These are phyloP conservation scores for Cisticola juncidis DNA, from an alignment of 2,113 vertebrate genomes.

Conservation along the genomic window DNA sequence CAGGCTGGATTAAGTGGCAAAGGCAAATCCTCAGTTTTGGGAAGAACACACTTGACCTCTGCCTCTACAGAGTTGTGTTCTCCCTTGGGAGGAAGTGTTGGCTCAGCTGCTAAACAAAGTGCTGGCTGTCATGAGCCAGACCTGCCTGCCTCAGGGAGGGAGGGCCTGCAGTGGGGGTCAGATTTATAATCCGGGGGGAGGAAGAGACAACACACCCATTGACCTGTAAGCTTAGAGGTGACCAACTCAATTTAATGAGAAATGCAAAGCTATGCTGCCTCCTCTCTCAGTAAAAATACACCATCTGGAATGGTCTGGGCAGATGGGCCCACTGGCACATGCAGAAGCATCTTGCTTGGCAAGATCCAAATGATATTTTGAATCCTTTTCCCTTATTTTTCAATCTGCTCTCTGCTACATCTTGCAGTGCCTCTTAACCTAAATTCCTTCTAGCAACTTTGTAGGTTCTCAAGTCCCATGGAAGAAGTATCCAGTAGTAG, in stretches of 20 bases:
- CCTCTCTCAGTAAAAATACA: background rate
- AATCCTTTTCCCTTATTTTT: background rate
- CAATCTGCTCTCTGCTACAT: background rate
- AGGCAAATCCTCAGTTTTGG: constrained; percentile 28
- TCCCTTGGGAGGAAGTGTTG: constrained; percentile 57
- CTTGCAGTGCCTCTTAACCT: background rate
- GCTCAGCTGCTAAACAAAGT: background rate
- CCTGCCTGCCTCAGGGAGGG: background rate
- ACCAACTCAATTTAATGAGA: constrained; percentile 20
- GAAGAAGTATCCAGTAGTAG: background rate
- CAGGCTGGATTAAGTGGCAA: constrained; percentile 38
- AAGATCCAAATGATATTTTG: background rate
- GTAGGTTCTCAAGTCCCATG: background rate
- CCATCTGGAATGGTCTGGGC: background rate
- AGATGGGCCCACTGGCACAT: background rate
- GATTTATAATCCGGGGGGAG: background rate
- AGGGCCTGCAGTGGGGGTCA: background rate
- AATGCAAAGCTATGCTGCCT: background rate
- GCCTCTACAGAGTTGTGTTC: background rate
- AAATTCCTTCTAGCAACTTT: background rate
- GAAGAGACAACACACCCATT: background rate
- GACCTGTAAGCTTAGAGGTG: background rate
- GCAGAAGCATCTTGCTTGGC: background rate
- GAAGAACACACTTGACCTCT: constrained; percentile 68
- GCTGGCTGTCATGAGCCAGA: background rate